A percentile compares a stretch with the other conserved stretches of the same genome.
Evolutionary conservation across 2,797 vertebrate genomes (phyloP).

Genomic region (Acipenser ruthenus): DNA sequence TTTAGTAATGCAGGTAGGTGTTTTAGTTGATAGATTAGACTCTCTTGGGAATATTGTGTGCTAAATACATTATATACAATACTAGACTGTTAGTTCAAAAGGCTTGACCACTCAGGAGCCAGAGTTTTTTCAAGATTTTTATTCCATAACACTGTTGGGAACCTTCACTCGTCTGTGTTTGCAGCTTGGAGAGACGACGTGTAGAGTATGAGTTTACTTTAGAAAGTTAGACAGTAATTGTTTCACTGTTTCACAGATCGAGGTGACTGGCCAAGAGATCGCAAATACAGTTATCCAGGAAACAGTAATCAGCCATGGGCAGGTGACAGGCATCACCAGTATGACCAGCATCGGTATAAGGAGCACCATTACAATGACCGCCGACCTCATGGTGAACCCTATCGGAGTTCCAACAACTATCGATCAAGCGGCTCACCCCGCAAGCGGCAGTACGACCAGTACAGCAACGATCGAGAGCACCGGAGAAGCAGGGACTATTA

Average conservation of each 20-base stretch:
- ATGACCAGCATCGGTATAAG: slow-evolving; percentile 88
- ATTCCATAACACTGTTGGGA: neutral
- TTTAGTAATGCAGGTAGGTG: slow-evolving; percentile 68
- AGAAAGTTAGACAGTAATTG: neutral
- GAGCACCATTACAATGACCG: slow-evolving; percentile 87
- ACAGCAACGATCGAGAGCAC: slow-evolving; percentile 88
- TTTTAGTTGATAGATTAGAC: neutral
- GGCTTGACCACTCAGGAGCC: too few relatives aligned
- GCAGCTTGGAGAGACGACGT: too few relatives aligned
- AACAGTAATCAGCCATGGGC: slow-evolving; percentile 84
- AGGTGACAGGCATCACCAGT: slow-evolving; percentile 84
- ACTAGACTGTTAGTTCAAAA: too few relatives aligned
- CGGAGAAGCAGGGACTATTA: slow-evolving; percentile 87
- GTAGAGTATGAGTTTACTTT: neutral
- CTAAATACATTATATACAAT: too few relatives aligned
- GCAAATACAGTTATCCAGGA: slow-evolving; percentile 83
- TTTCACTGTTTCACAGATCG: slow-evolving; percentile 57
- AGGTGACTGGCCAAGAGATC: slow-evolving; percentile 92
- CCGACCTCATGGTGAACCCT: slow-evolving; percentile 71
- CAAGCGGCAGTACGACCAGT: slow-evolving; percentile 86
- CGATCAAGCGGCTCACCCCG: slow-evolving; percentile 77
- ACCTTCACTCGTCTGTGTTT: neutral
- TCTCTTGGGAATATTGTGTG: too few relatives aligned
- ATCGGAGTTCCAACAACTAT: slow-evolving; percentile 80
- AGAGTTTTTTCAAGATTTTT: too few relatives aligned